Evolutionary conservation across 92 coral and sea anemone species (phyloP).

Genomic region (Heliopora coerulea): DNA sequence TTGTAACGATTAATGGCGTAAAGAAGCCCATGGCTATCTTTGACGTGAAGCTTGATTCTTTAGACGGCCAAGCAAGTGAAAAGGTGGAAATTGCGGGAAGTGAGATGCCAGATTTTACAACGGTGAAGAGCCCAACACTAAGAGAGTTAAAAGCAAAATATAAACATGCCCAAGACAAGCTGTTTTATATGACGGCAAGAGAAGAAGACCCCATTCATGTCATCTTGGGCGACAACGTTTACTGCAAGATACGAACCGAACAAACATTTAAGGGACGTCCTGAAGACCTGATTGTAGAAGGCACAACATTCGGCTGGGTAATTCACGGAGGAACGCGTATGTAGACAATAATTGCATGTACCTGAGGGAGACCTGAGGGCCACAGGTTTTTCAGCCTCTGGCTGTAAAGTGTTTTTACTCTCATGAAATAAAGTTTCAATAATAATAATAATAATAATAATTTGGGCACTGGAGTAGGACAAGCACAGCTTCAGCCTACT

Average conservation of each 20-base stretch:
- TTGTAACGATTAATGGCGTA: slow-evolving; percentile 59
- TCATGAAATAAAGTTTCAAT: too few relatives aligned
- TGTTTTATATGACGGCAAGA: slow-evolving; percentile 40
- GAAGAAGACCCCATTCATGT: slow-evolving; percentile 56
- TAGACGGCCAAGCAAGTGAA: slow-evolving; percentile 35
- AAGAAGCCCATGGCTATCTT: slow-evolving; percentile 56
- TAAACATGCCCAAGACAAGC: too few relatives aligned
- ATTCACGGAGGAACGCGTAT: slow-evolving; percentile 58
- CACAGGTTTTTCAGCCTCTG: too few relatives aligned
- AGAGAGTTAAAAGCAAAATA: slow-evolving; percentile 42
- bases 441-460: too few relatives aligned
- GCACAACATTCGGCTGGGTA: slow-evolving; percentile 63
- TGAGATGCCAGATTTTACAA: slow-evolving; percentile 55
- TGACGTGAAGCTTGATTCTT: slow-evolving; percentile 42
- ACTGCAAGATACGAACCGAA: slow-evolving; percentile 51
- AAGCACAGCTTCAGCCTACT: too few relatives aligned
- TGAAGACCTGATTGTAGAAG: slow-evolving; percentile 61
- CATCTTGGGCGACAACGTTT: slow-evolving; percentile 52
- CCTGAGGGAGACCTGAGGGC: too few relatives aligned
- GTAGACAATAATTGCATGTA: too few relatives aligned
- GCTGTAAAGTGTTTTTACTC: too few relatives aligned
- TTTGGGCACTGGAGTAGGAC: too few relatives aligned
- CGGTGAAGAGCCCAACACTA: slow-evolving; percentile 45
- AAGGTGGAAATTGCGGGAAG: slow-evolving; percentile 48
- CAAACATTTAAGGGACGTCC: slow-evolving; percentile 48